Evolutionary conservation across 2,113 vertebrate genomes (phyloP), one percentile per base, ranked within the genome.

Genomic region (Micromys minutus): DNA sequence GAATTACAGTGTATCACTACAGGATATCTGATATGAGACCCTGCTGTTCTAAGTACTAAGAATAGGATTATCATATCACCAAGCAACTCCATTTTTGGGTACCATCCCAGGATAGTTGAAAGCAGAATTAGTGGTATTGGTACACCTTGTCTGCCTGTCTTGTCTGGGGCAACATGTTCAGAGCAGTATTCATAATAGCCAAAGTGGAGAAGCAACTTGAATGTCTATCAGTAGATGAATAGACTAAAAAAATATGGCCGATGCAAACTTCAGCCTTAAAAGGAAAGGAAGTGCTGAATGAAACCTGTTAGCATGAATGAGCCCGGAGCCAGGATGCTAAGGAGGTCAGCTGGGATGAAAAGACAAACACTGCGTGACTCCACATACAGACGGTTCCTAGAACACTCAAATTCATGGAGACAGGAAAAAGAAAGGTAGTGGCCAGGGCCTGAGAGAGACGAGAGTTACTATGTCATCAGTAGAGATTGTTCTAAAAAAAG

Each of bases 331-430:
- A 76, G 19, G 42, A 55, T 3, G 17, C 17, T 11, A 52, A 93
- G 26, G 65, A 91, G 71, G 75, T 42, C 94, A 88, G 67, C 39
- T 72, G 84, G 71, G 39, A 81, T 31, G 34, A 72, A 92, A 90
- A 76, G 81, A 76, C 29, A 24, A 57, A 65, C 10, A 52, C 8
- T 11, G 7, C 26, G 5, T 42, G 22, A 92, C 76, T 79, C 57
- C 45, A 92, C 9, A 92, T n/a, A 36, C 5, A 63, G 0, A 26
- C 92, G 61, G 52, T 13, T 65, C 29, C 52, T 65, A 77, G 45
- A 89, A 50, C 6, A 69, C 71, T 36, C 87, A 52, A 29, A 86
- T 24, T 29, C 69, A 24, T 12, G 84, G 52, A 83, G 45, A 81
- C 1, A 52, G 77, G 76, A 57, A 75, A 47, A 11, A 57, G 26